Evolutionary conservation across 2,797 vertebrate genomes (phyloP), one percentile per base, ranked within the genome.

Genomic region (Tenualosa ilisha): DNA sequence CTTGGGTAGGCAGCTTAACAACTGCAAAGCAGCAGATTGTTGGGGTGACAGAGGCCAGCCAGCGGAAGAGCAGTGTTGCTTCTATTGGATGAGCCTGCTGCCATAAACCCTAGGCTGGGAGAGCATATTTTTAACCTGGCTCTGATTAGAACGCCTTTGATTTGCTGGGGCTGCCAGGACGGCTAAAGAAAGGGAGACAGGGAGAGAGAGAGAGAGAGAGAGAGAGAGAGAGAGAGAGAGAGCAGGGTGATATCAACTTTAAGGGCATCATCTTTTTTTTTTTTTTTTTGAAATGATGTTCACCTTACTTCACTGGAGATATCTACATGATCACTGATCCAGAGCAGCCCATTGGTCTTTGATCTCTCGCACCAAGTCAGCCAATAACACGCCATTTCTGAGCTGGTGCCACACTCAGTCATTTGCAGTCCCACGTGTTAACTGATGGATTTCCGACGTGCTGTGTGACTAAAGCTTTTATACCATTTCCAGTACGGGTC

Each of bases 111-210:
- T 17, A 46, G 37, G 40, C 37, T 46, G 72, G 72, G 37, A 40
- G 46, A 79, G 72, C 72, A 79, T 79, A 79, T 79, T 79, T 46
- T 46, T 40, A 79, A 46, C 37, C 72, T 79, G 72, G 72, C 72
- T 31, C 68, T 20, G 68, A 37, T 40, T 43, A 40, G 15, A 75
- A 6, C 15, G 6, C 12, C 68, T 75, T 15, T 40, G 13, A 75
- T 75, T 75, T 75, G 68, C 68, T 75, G 68, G 68, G 40, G 15
- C 31, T 75, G 31, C 68, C 12, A 24, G 26, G 17, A 40, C 15
- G 5, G 53, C 2, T 2, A 54, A 1, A 54, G 15, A 54, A 13
- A 54, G 53, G 17, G 13, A 54, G 53, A 20, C 15, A 54, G 15
- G 17, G 53, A 54, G 53, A 54, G 53, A 54, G 53, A 54, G 53